These are phyloP conservation scores for Telmatochromis sp. DNA, from an alignment of 2,113 vertebrate species.

Conservation along the genomic window DNA sequence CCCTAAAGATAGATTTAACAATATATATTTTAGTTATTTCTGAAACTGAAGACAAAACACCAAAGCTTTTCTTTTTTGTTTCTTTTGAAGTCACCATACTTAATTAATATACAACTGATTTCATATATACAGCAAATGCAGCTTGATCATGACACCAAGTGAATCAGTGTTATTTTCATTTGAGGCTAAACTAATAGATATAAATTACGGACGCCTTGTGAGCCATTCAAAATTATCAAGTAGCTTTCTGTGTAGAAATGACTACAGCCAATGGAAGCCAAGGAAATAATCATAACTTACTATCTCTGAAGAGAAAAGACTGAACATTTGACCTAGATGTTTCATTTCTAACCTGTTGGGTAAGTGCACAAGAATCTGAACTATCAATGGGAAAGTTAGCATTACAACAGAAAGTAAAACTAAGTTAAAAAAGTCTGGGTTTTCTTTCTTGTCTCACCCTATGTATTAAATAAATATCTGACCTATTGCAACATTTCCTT, in stretches of 20 bases:
- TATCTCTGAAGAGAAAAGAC: neutral
- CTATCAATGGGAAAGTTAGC: neutral
- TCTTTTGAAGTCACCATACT: neutral
- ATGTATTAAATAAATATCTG: neutral
- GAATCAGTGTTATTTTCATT: neutral
- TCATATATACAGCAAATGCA: neutral
- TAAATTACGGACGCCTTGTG: neutral
- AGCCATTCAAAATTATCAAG: neutral
- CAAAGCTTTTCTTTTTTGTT: neutral
- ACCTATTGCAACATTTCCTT: neutral
- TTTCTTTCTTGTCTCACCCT: neutral
- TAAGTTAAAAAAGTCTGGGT: neutral
- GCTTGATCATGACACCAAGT: neutral
- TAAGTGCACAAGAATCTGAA: neutral
- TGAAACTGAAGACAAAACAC: neutral
- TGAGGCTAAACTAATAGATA: neutral
- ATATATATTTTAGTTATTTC: neutral
- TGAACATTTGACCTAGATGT: neutral
- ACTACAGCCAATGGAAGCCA: neutral
- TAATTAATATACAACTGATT: neutral
- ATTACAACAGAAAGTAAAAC: neutral
- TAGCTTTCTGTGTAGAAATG: neutral
- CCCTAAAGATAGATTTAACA: neutral
- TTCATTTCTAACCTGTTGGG: neutral
- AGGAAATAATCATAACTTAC: neutral